These are phyloP conservation scores for Buphagus erythrorhynchus DNA, from an alignment of 2,797 vertebrate genomes.

Conservation along the genomic window DNA sequence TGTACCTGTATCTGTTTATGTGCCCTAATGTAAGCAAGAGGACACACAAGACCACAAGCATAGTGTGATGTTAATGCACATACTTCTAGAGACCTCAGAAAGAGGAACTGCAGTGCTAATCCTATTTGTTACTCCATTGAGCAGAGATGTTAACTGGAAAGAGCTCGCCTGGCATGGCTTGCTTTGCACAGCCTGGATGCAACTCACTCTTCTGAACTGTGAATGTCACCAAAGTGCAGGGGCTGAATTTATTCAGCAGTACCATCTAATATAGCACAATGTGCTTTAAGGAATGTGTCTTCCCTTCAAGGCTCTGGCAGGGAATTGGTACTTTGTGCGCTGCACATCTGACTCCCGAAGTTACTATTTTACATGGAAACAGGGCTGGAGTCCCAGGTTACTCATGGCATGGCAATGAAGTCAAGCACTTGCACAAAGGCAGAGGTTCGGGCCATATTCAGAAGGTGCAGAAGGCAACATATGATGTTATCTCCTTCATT, in stretches of 20 bases:
- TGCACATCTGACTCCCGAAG: background rate
- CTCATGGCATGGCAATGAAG: background rate
- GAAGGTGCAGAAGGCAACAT: background rate
- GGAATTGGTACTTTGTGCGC: accelerated
- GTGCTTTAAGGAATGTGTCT: accelerated
- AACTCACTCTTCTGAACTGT: background rate
- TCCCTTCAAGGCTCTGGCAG: background rate
- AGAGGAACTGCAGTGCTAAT: background rate
- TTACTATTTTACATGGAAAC: background rate
- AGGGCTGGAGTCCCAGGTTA: background rate
- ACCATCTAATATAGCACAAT: background rate
- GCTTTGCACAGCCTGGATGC: background rate
- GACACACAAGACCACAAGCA: background rate
- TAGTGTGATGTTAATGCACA: background rate
- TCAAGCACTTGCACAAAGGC: background rate
- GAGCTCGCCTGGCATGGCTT: accelerated
- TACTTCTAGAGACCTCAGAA: background rate
- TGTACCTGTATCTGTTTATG: background rate
- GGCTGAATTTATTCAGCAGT: background rate
- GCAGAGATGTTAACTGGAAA: background rate
- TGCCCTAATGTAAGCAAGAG: background rate
- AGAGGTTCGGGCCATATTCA: background rate
- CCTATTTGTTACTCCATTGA: background rate
- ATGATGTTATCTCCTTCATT: background rate
- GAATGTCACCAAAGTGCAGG: background rate